phyloP scores from a whole-genome alignment of 1,140 invertebrate species.

The Drosophila murphyi region DNA sequence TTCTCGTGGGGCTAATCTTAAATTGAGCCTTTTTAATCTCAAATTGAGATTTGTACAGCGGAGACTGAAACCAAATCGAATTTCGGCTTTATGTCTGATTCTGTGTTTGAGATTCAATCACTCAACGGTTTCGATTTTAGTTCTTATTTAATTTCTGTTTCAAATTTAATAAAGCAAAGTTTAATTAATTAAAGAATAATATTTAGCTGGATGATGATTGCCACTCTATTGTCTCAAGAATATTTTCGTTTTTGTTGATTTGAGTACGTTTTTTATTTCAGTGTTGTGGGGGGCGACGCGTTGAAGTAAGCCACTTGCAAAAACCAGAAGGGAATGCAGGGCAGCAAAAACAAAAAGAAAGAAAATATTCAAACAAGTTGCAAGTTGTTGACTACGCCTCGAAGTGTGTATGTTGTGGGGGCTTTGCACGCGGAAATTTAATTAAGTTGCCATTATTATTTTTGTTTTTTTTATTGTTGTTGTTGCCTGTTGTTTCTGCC shows the following conservation, averaged over 20 bases:
- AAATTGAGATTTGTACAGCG: too few relatives aligned
- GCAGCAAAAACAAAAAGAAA: background rate
- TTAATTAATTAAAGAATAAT: too few relatives aligned
- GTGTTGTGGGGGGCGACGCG: constrained; percentile 15
- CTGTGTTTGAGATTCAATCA: too few relatives aligned
- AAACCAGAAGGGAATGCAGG: constrained; percentile 3
- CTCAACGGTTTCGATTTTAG: too few relatives aligned
- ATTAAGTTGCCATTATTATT: constrained; percentile 48
- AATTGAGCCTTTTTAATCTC: too few relatives aligned
- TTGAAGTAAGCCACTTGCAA: constrained; percentile 29
- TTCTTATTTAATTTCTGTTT: too few relatives aligned
- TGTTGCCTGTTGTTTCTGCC: constrained; percentile 6
- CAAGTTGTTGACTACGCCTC: constrained; percentile 41
- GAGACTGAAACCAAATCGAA: too few relatives aligned
- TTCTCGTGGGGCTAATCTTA: too few relatives aligned
- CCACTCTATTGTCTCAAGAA: background rate
- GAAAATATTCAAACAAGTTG: constrained; percentile 37
- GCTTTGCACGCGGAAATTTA: constrained; percentile 54
- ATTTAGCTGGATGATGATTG: too few relatives aligned
- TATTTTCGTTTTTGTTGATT: background rate
- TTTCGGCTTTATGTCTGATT: too few relatives aligned
- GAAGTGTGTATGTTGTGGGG: constrained; percentile 26
- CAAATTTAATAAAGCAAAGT: too few relatives aligned
- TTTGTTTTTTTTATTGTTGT: constrained; percentile 29
- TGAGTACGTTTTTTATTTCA: background rate